Evolutionary conservation across 37 sponge, comb jelly and placozoan genomes (phyloP).

Genomic region (Ephydatia muelleri): DNA sequence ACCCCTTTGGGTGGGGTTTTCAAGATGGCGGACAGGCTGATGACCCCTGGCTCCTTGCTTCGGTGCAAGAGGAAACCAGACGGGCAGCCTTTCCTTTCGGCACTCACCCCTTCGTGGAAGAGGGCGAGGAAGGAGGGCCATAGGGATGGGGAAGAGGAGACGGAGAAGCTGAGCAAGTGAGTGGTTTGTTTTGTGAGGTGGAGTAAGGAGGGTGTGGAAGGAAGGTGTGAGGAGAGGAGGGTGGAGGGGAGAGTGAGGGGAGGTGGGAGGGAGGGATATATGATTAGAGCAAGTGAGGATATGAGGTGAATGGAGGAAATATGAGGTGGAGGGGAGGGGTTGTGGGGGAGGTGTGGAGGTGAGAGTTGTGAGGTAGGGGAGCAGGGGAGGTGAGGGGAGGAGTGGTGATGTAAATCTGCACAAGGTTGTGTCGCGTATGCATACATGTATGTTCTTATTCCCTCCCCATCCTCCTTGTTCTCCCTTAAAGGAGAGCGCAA

Average conservation of each 20-base stretch:
- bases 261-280: too few species aligned
- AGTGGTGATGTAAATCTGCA: too few species aligned
- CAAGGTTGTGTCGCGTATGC: too few species aligned
- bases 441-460: neutral
- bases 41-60: neutral
- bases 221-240: neutral
- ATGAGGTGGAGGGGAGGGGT: too few species aligned
- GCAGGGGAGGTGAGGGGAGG: too few species aligned
- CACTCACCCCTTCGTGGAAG: neutral
- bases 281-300: too few species aligned
- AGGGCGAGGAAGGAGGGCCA: neutral
- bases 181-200: neutral
- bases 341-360: too few species aligned
- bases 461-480: too few species aligned
- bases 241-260: too few species aligned
- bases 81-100: neutral
- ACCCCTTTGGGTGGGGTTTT: neutral
- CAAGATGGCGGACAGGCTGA: neutral
- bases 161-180: neutral
- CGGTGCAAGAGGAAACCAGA: neutral
- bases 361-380: too few species aligned
- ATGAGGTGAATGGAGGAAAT: too few species aligned
- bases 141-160: neutral
- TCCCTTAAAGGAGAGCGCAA: neutral
- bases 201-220: neutral